Conservation (phyloP, 2,797 vertebrate genomes). For the Eutrigla gurnardus region DNA sequence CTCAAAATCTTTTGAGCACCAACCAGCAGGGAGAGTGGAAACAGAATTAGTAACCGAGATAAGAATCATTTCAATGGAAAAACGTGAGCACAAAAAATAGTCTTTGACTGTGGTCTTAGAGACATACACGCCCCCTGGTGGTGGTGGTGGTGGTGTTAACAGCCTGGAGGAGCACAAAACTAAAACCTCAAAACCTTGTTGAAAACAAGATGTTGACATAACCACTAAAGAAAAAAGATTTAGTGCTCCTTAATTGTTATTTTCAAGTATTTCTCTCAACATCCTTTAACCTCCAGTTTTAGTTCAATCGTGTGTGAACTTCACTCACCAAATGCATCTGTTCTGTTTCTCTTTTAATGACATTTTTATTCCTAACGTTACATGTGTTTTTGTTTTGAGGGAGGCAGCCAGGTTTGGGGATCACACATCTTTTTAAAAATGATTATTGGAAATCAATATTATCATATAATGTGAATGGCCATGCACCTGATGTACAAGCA, state of each 20-base stretch:
- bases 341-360: too few relatives aligned
- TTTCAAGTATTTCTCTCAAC: too few relatives aligned
- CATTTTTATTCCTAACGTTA: background rate
- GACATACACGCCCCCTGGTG: constrained; percentile 27
- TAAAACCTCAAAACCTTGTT: background rate
- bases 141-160: background rate
- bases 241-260: too few relatives aligned
- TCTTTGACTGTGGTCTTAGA: background rate
- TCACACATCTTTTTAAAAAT: too few relatives aligned
- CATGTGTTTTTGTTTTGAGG: background rate
- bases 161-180: background rate
- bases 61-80: background rate
- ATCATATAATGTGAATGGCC: too few relatives aligned
- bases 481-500: too few relatives aligned
- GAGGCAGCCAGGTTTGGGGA: too few relatives aligned
- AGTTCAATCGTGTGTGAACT: background rate
- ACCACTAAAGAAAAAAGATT: too few relatives aligned
- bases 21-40: background rate
- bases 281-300: background rate
- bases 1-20: background rate
- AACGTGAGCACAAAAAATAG: background rate
- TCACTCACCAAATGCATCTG: background rate
- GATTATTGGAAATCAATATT: too few relatives aligned
- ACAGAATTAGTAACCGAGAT: background rate
- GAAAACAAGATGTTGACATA: background rate